These are phyloP conservation scores for Cydia strobilella DNA, from an alignment of 1,140 invertebrate genomes.

Conservation along the genomic window DNA sequence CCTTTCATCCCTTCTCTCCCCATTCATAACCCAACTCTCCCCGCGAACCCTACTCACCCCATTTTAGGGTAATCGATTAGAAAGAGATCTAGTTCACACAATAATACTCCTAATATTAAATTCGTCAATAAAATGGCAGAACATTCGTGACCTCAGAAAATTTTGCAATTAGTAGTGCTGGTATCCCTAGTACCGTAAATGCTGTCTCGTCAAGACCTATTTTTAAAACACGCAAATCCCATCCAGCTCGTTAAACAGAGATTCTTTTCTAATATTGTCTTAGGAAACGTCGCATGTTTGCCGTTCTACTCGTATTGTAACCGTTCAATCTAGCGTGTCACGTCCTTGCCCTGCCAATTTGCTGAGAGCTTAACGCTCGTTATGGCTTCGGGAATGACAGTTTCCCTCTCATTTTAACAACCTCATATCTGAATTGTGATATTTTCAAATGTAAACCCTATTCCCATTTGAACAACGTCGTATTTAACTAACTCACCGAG, in stretches of 20 bases:
- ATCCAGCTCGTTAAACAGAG: neutral
- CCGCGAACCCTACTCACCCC: too few species aligned
- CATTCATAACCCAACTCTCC: too few species aligned
- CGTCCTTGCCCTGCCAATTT: conserved; percentile 27
- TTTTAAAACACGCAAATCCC: neutral
- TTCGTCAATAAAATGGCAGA: too few species aligned
- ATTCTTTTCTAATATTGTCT: conserved; percentile 17
- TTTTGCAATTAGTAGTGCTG: too few species aligned
- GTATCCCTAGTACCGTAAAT: too few species aligned
- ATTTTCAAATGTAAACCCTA: neutral
- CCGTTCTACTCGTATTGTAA: conserved; percentile 23
- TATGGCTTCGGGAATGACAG: conserved; percentile 11
- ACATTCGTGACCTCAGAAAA: too few species aligned
- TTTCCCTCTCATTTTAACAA: neutral
- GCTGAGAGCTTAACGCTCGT: conserved; percentile 30
- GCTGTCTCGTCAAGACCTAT: neutral
- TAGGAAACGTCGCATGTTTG: conserved; percentile 15
- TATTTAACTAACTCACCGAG: neutral
- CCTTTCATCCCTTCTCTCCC: too few species aligned
- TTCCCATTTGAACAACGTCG: neutral
- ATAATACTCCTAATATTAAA: too few species aligned
- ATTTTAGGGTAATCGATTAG: too few species aligned
- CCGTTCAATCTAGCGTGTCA: conserved; percentile 10
- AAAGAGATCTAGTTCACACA: too few species aligned
- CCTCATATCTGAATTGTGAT: neutral